A percentile compares a stretch with the other conserved stretches of the same genome.
Evolutionary conservation across 2,113 vertebrate genomes (phyloP).

Genomic region (Nematolebias whitei): DNA sequence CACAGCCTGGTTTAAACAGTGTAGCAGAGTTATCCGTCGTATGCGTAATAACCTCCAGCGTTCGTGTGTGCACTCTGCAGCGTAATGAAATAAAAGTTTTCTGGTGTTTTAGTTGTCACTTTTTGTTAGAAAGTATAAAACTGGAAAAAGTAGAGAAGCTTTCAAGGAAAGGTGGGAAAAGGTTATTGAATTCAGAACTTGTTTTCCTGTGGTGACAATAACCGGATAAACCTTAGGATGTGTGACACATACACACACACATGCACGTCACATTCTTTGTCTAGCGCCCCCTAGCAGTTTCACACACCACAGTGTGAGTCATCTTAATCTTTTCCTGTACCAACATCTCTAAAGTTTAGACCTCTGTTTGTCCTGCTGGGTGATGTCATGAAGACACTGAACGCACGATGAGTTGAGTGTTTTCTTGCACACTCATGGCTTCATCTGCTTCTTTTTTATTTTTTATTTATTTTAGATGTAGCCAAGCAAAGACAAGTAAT

Average conservation of each 20-base stretch:
- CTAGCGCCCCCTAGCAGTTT: conserved; percentile 13
- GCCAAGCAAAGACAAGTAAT: neutral
- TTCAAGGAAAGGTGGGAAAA: conserved; percentile 18
- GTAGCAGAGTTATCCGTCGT: neutral
- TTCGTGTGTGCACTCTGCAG: neutral
- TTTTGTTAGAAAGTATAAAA: too few species aligned
- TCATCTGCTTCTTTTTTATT: neutral
- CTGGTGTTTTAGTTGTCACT: neutral
- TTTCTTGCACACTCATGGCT: neutral
- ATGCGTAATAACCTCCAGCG: neutral
- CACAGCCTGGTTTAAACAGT: conserved; percentile 2
- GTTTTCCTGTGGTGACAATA: conserved; percentile 75
- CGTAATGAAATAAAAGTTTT: neutral
- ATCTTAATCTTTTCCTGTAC: conserved; percentile 28
- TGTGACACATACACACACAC: conserved; percentile 1
- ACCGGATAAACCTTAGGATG: conserved; percentile 77
- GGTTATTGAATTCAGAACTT: conserved; percentile 17
- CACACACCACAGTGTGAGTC: conserved; percentile 5
- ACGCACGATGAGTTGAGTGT: neutral
- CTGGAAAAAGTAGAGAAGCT: neutral
- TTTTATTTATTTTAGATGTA: too few species aligned
- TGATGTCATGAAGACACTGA: conserved; percentile 1
- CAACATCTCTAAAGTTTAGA: neutral
- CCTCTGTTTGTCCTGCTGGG: neutral
- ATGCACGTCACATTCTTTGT: neutral